Percentiles rank a stretch among this genome's conserved stretches.
Evolutionary conservation across 2,113 vertebrate species (phyloP).

Genomic region (Ranitomeya imitator): DNA sequence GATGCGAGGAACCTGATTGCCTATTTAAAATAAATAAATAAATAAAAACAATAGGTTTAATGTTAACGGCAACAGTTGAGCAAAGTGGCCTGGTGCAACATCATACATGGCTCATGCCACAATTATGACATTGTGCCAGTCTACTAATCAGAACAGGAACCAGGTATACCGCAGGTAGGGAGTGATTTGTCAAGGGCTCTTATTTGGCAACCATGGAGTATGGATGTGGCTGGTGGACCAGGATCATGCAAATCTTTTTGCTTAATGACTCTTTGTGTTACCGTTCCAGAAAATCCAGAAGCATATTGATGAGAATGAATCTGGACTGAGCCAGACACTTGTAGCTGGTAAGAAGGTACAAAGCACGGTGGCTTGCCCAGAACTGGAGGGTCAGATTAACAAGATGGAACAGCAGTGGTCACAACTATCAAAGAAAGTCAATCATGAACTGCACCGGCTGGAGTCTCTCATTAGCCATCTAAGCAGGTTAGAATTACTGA

Average conservation of each 20-base stretch:
- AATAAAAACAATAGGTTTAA: no score
- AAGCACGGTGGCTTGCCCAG: constrained; percentile 64
- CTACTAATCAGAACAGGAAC: no score
- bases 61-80: neutral
- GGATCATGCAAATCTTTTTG: no score
- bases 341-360: constrained; percentile 75
- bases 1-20: no score
- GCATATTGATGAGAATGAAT: constrained; percentile 71
- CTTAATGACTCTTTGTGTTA: constrained; percentile 13
- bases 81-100: no score
- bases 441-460: constrained; percentile 66
- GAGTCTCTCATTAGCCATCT: constrained; percentile 72
- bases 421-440: constrained; percentile 70
- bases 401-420: constrained; percentile 77
- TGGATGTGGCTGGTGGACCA: no score
- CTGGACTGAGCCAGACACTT: constrained; percentile 71
- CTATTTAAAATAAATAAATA: no score
- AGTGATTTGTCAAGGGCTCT: no score
- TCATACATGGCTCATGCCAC: no score
- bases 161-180: no score
- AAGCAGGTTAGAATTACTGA: constrained; percentile 72
- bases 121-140: no score
- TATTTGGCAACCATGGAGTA: no score
- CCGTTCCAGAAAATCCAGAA: constrained; percentile 72
- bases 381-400: constrained; percentile 68